Conservation (phyloP, 2,888 invertebrate species). For the Erebia epiphron region DNA sequence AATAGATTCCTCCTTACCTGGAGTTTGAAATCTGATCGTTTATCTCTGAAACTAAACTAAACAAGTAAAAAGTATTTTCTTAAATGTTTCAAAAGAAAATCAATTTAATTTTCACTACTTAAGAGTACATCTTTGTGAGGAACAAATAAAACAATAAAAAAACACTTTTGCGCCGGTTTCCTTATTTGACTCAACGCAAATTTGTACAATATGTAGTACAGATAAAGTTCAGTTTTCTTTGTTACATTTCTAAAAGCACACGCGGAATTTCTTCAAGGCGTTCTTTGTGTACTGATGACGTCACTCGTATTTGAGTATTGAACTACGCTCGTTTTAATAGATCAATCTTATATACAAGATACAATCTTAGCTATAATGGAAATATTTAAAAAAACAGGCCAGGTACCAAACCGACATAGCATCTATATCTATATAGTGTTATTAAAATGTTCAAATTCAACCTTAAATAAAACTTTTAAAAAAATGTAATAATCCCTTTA, state of each 20-base stretch:
- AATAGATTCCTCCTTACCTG: neutral
- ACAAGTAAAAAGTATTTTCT: no score
- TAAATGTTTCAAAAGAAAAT: no score
- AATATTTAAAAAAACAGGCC: neutral
- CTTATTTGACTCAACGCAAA: no score
- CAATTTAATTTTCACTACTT: no score
- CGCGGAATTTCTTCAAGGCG: neutral
- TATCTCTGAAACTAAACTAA: no score
- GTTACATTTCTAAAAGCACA: neutral
- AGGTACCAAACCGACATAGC: neutral
- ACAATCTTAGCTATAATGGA: neutral
- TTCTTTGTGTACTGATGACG: neutral
- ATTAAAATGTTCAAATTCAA: constrained; percentile 15
- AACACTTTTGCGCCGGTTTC: no score
- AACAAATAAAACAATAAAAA: no score
- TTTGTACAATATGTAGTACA: no score
- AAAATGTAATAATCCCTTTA: neutral
- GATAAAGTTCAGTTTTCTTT: no score
- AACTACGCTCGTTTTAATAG: neutral
- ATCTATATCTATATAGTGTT: neutral
- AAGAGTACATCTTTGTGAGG: neutral
- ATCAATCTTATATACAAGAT: no score
- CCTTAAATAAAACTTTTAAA: neutral
- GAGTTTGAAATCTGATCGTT: neutral
- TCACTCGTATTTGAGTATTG: neutral